A percentile compares a stretch with the other conserved stretches of the same genome.
Conservation (phyloP, 2,888 invertebrate genomes). For the Leucozona laternaria region DNA sequence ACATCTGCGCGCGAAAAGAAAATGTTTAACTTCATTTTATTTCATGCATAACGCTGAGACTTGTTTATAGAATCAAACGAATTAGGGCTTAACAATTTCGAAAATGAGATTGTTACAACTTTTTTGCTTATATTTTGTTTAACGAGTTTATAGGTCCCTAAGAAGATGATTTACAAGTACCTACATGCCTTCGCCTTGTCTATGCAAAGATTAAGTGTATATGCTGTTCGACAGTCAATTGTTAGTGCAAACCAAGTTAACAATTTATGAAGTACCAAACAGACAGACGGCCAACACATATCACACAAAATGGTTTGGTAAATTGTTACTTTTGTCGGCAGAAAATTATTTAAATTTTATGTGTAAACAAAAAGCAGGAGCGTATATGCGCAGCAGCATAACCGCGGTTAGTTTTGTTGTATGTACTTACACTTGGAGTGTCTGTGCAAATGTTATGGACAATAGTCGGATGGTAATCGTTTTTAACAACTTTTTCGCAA, state of each 20-base stretch:
- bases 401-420: background rate
- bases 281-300: constrained; percentile 18
- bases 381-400: background rate
- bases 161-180: background rate
- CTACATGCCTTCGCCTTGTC: background rate
- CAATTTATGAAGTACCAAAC: constrained; percentile 5
- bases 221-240: constrained; percentile 26
- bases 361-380: constrained; percentile 2
- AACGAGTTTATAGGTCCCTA: background rate
- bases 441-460: constrained; percentile 8
- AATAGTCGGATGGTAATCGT: background rate
- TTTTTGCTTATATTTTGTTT: background rate
- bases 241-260: constrained; percentile 30
- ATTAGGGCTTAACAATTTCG: constrained; percentile 31
- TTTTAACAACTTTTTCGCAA: background rate
- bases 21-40: constrained; percentile 8
- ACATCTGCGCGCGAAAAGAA: constrained; percentile 41
- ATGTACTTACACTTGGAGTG: background rate
- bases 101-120: background rate
- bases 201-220: background rate
- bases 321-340: constrained; percentile 25
- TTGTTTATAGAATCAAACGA: constrained; percentile 7
- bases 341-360: constrained; percentile 12
- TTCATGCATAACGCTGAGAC: constrained; percentile 8
- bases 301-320: background rate